Percentiles rank a stretch among this genome's conserved stretches.
These are phyloP conservation scores for Ochropleura plecta DNA, from an alignment of 2,888 invertebrate species.

Conservation along the genomic window DNA sequence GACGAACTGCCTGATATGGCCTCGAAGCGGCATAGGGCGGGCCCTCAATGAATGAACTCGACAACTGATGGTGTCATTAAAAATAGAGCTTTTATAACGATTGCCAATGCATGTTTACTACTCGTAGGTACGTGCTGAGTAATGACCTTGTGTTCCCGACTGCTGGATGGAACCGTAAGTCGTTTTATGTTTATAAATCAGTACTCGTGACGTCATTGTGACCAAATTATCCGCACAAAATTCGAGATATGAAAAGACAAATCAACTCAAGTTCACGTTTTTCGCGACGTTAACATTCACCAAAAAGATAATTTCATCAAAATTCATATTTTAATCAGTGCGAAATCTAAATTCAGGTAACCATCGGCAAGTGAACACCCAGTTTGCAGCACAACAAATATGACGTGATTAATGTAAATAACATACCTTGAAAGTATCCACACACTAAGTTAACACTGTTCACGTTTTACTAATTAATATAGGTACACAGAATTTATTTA, in stretches of 20 bases:
- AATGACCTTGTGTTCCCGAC: constrained; percentile 86
- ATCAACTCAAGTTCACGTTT: constrained; percentile 50
- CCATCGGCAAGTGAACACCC: constrained; percentile 76
- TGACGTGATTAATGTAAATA: constrained; percentile 83
- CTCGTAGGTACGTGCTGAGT: constrained; percentile 76
- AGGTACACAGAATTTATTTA: constrained; percentile 64
- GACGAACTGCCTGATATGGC: constrained; percentile 56
- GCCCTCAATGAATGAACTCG: constrained; percentile 75
- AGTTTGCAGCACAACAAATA: constrained; percentile 76
- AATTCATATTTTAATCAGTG: constrained; percentile 46
- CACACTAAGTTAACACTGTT: constrained; percentile 67
- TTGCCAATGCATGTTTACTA: constrained; percentile 86
- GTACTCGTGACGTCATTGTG: constrained; percentile 87
- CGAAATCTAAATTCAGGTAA: constrained; percentile 61
- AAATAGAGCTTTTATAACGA: constrained; percentile 83
- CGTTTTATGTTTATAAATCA: constrained; percentile 88
- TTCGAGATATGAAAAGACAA: constrained; percentile 69
- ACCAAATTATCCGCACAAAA: constrained; percentile 81
- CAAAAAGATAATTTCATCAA: constrained; percentile 27
- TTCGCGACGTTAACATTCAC: constrained; percentile 41
- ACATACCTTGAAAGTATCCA: constrained; percentile 80
- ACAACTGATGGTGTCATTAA: constrained; percentile 78
- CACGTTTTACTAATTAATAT: constrained; percentile 63
- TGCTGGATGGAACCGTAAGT: constrained; percentile 84
- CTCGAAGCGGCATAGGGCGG: constrained; percentile 79